phyloP scores from a whole-genome alignment of 2,113 vertebrate species.

The Pelusios castaneus region DNA sequence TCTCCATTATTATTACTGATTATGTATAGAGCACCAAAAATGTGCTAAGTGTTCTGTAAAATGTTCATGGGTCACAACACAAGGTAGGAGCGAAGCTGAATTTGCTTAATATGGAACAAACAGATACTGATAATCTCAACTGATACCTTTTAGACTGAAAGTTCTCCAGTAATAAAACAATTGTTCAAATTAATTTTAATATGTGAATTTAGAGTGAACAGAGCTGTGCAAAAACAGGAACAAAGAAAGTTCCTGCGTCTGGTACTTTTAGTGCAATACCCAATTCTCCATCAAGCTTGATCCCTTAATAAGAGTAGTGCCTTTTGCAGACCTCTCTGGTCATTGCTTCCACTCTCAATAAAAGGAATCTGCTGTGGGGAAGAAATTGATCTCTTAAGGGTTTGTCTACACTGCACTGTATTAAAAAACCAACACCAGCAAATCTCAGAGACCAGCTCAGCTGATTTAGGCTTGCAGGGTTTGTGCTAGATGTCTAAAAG shows the following conservation, averaged over 20 bases:
- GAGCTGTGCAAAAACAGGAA: background rate
- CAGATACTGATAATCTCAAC: background rate
- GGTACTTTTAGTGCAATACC: background rate
- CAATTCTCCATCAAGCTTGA: background rate
- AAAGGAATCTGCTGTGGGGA: background rate
- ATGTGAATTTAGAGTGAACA: background rate
- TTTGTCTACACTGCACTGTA: background rate
- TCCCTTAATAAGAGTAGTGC: background rate
- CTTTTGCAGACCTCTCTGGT: background rate
- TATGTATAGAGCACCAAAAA: background rate
- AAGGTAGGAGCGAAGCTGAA: background rate
- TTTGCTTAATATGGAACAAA: background rate
- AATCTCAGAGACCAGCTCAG: background rate
- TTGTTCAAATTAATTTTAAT: background rate
- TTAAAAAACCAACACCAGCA: accelerated
- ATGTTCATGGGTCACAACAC: background rate
- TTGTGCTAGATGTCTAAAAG: no score
- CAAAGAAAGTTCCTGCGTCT: background rate
- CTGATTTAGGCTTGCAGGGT: background rate
- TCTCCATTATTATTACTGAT: background rate
- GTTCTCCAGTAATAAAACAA: background rate
- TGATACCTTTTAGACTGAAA: background rate
- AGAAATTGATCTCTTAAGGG: background rate
- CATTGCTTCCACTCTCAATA: background rate
- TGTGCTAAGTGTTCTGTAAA: background rate